Base-by-base conservation (phyloP, 2,888 invertebrate genomes). In the Parnassius smintheus region DNA sequence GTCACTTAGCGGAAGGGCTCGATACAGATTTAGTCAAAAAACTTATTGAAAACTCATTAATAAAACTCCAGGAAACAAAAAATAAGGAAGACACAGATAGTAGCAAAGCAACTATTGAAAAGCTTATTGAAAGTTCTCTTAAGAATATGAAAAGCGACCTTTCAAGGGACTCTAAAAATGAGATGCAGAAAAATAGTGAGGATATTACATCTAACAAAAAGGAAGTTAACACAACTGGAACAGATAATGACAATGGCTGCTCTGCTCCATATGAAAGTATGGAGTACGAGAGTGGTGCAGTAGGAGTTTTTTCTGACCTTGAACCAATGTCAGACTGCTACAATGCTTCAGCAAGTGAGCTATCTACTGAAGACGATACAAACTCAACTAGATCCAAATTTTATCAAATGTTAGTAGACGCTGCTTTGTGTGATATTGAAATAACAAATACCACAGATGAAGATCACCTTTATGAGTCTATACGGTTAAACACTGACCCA, bases 221-320 rank as follows among this genome's bases (percentile, higher is more conserved):
- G 67, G 73, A 75, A 73, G 67, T 64, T 65, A 73, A 62, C 66
- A 72, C 76, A 62, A 69, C 78, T 59, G 73, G 75, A 72, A 76
- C 75, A 75, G 88, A 88, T 68, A 86, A 93, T 85, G 82, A 93
- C 68, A 93, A 92, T 79, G 91, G 92, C 88, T 93, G 93, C 87
- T 95, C 95, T 75, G 95, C 95, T 81, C 95, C 95, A 84, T 95
- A 95, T 85, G 95, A 95, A 88, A 91, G 94, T 82, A 95, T 95
- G 90, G 95, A 95, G 87, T 94, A 94, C 68, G 94, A 94, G 79
- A 93, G 93, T 82, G 93, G 92, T 81, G 80, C 85, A 73, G 83
- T 86, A 74, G 91, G 91, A 77, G 82, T 88, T 80, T 91, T 91
- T 81, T 92, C 91, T 74, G 92, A 92, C 79, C 83, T 83, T 67